A percentile compares a stretch with the other conserved stretches of the same genome.
Conservation (phyloP, 2,797 vertebrate species). For the Sebastes steindachneri region DNA sequence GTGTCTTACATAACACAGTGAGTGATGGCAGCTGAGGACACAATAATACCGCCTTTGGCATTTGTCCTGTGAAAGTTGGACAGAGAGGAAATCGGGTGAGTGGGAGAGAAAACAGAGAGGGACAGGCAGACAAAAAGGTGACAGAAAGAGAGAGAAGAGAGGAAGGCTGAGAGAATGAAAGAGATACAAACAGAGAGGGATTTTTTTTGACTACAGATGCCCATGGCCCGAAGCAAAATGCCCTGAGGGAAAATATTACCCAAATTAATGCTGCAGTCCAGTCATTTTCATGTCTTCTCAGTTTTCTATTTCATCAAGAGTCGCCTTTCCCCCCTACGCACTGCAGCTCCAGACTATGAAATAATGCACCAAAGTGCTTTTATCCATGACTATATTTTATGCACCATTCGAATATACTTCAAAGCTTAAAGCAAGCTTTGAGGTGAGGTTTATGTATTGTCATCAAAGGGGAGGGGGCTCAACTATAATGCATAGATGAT, state of each 20-base stretch:
- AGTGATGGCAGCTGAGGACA: constrained; percentile 81
- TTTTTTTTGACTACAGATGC: constrained; percentile 18
- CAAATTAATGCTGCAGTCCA: constrained; percentile 27
- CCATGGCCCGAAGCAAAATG: constrained; percentile 9
- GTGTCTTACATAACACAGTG: constrained; percentile 72
- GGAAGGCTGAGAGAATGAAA: constrained; percentile 2
- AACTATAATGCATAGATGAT: neutral
- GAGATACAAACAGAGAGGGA: constrained; percentile 3
- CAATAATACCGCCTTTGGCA: constrained; percentile 75
- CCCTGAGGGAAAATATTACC: constrained; percentile 22
- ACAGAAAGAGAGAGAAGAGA: constrained; percentile 22
- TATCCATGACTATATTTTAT: neutral
- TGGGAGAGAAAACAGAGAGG: constrained; percentile 57
- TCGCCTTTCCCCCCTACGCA: neutral
- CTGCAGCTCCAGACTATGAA: neutral
- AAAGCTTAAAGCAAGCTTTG: neutral
- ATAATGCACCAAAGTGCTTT: neutral
- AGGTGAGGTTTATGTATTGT: neutral
- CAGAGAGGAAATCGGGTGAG: constrained; percentile 69
- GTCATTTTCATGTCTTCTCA: constrained; percentile 24
- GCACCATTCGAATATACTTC: neutral
- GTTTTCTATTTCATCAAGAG: constrained; percentile 17
- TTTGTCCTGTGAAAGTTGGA: constrained; percentile 78
- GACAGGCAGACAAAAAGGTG: constrained; percentile 15
- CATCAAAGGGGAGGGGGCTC: neutral